These are phyloP conservation scores for Bathybates hornii DNA, from an alignment of 2,113 vertebrate species.

Conservation along the genomic window DNA sequence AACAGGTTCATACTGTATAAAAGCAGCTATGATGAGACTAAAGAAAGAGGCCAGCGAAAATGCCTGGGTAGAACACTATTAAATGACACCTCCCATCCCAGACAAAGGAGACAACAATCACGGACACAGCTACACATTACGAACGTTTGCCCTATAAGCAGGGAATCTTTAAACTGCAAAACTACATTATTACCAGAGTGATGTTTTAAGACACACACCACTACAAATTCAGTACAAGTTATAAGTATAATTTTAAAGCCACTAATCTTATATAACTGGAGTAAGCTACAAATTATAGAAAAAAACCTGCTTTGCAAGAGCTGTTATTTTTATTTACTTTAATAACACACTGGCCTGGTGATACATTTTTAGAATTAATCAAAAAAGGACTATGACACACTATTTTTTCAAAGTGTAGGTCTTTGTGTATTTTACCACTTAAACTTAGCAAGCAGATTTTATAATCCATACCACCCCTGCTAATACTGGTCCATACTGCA, in stretches of 20 bases:
- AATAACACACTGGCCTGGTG: neutral
- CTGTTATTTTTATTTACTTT: neutral
- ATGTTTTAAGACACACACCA: neutral
- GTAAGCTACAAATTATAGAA: neutral
- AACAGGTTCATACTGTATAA: slow-evolving; percentile 27
- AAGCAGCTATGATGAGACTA: slow-evolving; percentile 15
- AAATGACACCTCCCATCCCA: neutral
- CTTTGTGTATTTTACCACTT: neutral
- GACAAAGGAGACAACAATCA: neutral
- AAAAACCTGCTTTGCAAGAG: neutral
- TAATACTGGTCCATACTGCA: neutral
- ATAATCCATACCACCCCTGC: neutral
- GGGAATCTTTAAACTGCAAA: neutral
- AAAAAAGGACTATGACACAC: neutral
- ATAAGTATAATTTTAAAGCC: neutral
- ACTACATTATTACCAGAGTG: neutral
- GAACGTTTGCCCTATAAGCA: neutral
- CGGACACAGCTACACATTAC: neutral
- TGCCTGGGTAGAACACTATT: neutral
- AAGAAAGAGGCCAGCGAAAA: neutral
- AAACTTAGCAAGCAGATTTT: neutral
- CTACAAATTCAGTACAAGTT: neutral
- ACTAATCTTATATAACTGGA: neutral
- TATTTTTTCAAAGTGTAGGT: neutral
- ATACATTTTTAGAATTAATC: neutral